Base-by-base conservation (phyloP, 1,140 invertebrate species). In the Uloborus diversus region DNA sequence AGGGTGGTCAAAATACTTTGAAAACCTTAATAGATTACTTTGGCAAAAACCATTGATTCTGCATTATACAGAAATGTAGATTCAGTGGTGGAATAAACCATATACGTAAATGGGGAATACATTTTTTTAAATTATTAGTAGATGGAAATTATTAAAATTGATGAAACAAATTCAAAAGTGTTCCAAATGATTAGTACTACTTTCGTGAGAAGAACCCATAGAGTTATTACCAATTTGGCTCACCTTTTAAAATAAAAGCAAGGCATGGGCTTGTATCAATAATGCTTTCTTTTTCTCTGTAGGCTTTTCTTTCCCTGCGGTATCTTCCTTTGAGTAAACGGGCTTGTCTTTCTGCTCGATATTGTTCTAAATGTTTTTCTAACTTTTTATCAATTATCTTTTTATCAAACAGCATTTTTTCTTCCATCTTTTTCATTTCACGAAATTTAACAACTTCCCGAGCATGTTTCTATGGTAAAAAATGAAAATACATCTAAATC, bases 381-480 rank as follows among this genome's bases (percentile, higher is more conserved):
- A 90, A 85, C 85, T 93, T 95, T 79, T 89, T 86, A 3, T 90
- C 83, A 42, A 96, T 94, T 3, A 87, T 88, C 68, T 89, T 87
- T 14, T 86, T 78, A 84, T 93, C 92, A 62, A 90, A 86, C 59
- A 90, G 86, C 68, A 90, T 87, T 87, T 94, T 93, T 68, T 91
- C 87, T 47, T 88, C 84, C 84, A 89, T 87, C 51, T 89, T 84
- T 80, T 91, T 85, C 17, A 87, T 84, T 80, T 92, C 85, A 42
- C 94, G 88, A 81, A 88, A 90, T 75, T 89, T 88, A 14, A 95
- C 87, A n/a, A 94, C 91, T 79, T 91, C 89, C 81, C 90, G 85
- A 0, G 94, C 94, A 73, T 89, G 87, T 88, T 90, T 92, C 90
- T 93, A 69, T 9, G 85, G 80, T 64, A 76, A 76, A 25, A 23